Evolutionary conservation across 2,113 vertebrate species (phyloP), one percentile per base, ranked within the genome.

Genomic region (Gavia stellata): DNA sequence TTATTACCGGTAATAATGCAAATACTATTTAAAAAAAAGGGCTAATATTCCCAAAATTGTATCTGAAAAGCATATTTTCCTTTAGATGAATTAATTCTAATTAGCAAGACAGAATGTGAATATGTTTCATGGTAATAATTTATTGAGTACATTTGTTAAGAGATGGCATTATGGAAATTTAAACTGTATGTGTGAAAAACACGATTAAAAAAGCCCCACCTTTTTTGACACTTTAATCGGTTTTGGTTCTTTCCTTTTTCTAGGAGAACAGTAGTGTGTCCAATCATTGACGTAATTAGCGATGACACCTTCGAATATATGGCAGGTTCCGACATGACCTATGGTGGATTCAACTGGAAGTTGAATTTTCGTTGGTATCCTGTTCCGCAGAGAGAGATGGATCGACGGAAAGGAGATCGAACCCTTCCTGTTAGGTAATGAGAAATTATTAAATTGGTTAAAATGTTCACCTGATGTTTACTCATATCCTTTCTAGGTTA

Each of bases 281-380:
- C 99, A 82, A 99, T 99, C 96, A 99, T 99, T 79, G 99, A 99
- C 33, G 99, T 99, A 75, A 99, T 99, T 98, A 99, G 99, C 3
- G 99, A 99, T 77, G 99, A 99, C 84, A 99, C 99, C 28, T 99
- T 99, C 1, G 99, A 99, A 97, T 99, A 99, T 74, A 99, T 99
- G 99, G 99, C 99, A n/a, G 99, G 99, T 38, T 99, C 99, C 10
- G 99, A 99, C 97, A 99, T 99, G 99, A 99, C 99, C 14, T 99
- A 99, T 45, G 99, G 99, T 47, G 99, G 99, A 29, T 99, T 99
- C 98, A 99, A 99, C 97, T 99, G 99, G 99, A 99, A 99, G 94
- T 94, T 99, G 88, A 99, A 99, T 97, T 99, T 99, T 96, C 99
- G 99, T 73, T 99, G 99, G 99, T 99, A 99, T 95, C 99, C 99